These are phyloP conservation scores for Neodontobutis hainanensis DNA, from an alignment of 2,113 vertebrate species.

Conservation along the genomic window DNA sequence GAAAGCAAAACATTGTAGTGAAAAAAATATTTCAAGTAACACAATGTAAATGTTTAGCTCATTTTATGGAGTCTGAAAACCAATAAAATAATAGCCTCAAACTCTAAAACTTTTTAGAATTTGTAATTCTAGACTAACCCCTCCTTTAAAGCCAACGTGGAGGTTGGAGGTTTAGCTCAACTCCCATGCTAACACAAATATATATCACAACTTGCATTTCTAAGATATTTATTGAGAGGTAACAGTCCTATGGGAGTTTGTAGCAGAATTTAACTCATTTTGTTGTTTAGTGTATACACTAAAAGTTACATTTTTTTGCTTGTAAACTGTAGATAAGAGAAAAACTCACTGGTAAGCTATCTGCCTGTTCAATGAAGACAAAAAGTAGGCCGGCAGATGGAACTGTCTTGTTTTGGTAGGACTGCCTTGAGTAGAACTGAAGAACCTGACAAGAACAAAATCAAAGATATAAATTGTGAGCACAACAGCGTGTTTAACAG, in stretches of 20 bases:
- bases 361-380: constrained; percentile 84
- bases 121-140: too few species aligned
- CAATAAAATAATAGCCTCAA: background rate
- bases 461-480: background rate
- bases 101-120: too few species aligned
- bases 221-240: too few species aligned
- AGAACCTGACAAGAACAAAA: constrained; percentile 76
- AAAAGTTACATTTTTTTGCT: too few species aligned
- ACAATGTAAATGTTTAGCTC: background rate
- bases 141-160: too few species aligned
- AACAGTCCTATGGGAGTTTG: too few species aligned
- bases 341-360: constrained; percentile 83
- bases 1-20: constrained; percentile 17
- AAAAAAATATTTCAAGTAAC: background rate
- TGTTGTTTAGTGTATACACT: too few species aligned
- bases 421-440: constrained; percentile 78
- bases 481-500: background rate
- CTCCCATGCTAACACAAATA: too few species aligned
- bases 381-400: constrained; percentile 84
- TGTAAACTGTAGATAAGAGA: background rate
- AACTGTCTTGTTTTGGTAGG: constrained; percentile 83
- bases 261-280: too few species aligned
- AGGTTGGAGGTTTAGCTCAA: too few species aligned
- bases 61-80: too few species aligned
- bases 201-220: too few species aligned